Base-by-base conservation (phyloP, 92 coral and sea anemone genomes). In the Porites rus region DNA sequence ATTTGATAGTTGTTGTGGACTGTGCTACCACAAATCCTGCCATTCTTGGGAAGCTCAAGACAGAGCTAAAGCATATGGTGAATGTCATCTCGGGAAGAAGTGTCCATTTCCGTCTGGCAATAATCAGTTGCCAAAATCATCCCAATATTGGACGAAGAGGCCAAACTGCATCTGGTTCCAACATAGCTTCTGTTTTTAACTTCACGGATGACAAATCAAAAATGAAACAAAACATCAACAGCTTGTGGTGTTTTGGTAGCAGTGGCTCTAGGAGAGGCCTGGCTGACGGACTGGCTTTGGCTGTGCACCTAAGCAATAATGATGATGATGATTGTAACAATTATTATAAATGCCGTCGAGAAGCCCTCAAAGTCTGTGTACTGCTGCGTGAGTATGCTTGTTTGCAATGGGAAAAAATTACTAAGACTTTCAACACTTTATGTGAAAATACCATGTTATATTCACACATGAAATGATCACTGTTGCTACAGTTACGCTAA, bases 281-380 rank as follows among this genome's bases (percentile, higher is more conserved):
- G 59, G 86, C 86, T 28, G 86, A 69, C 31, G 86, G 71, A 18
- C 78, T 81, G 10, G 86, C 86, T 4, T 38, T 69, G 20, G 86
- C 69, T 0, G 67, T 70, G 0, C 50, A 4, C n/a, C 86, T 81
- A 5, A 69, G 86, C 71, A 38, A 46, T 11, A 53, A 20, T 51
- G 28, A 8, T 38, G 60, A 70, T 6, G 21, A 19, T 38, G 46
- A 38, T 38, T 38, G 46, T 38, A 38, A 4, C 6, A 38, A 38
- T 38, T 0, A 38, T 71, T 56, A 20, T 59, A 72, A 43, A 51
- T 81, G 77, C 53, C 86, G 86, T 16, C 31, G 1, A 19, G 77
- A 81, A 31, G 77, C 86, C 24, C 18, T 81, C 46, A 81, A 38
- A 81, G 54, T 81, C 52, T 81, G 86, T 10, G 56, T 81, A 81